Base-by-base conservation (phyloP, 2,888 invertebrate species). In the Drosophila neutralis region DNA sequence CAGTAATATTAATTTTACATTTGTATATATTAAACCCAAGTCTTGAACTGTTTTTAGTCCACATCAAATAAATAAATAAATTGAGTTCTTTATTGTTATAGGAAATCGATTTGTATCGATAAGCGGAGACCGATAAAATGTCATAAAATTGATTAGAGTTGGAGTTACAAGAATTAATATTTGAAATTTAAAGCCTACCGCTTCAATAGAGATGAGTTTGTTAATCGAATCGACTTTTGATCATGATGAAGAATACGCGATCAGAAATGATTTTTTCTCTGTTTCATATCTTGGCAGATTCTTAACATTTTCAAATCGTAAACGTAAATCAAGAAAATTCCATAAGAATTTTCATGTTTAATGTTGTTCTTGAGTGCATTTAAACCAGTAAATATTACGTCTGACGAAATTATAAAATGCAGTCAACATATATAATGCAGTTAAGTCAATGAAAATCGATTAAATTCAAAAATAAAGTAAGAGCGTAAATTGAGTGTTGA, bases 401-500 rank as follows among this genome's bases (percentile, higher is more conserved):
- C 21, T 21, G 45, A 21, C 13, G 21, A 49, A 31, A 56, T 29
- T 13, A 56, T 31, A 8, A 57, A 42, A 31, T 42, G 42, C 31
- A 6, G 21, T 31, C 4, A 33, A 31, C 33, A 11, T 42, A 42
- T 40, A 6, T 31, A 61, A 61, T 52, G 31, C 29, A 49, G 36
- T 45, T 52, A 56, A 40, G 56, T 18, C 21, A 24, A 31, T 62
- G 24, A 48, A 62, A 59, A 56, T 73, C 69, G 58, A 77, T 78
- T 48, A 4, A 7, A 56, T 73, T 27, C 52, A 60, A 27, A 42
- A 31, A 11, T 10, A 1, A 27, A 33, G 51, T 54, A 73, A 62
- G 62, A 60, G 68, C 56, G 38, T 78, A 67, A 78, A 70, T 66
- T 53, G 36, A 21, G 15, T 24, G 21, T 54, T 62, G 31, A 54